Conservation (phyloP, 2,797 vertebrate species). For the Carcharodon carcharias region DNA sequence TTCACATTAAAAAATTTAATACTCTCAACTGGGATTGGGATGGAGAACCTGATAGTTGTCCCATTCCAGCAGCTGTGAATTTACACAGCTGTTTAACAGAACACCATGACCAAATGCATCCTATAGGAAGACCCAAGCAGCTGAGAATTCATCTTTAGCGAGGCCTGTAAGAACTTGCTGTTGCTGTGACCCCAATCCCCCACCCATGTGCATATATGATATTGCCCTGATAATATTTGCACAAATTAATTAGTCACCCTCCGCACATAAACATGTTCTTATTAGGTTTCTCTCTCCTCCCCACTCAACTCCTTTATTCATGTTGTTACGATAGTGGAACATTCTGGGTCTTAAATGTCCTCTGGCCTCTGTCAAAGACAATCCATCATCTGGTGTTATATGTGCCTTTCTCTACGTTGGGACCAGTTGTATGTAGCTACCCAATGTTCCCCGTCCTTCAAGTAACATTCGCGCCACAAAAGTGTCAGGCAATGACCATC, state of each 20-base stretch:
- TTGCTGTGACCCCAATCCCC: neutral
- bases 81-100: constrained; percentile 38
- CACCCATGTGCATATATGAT: neutral
- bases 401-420: neutral
- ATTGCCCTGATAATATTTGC: neutral
- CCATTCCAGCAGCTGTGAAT: constrained; percentile 37
- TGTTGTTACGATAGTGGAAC: neutral
- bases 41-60: constrained; percentile 36
- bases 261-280: neutral
- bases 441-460: neutral
- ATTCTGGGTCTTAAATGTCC: neutral
- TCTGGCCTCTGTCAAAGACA: neutral
- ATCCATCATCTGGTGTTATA: neutral
- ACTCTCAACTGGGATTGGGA: constrained; percentile 36
- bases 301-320: neutral
- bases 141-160: constrained; percentile 29
- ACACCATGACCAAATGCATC: constrained; percentile 35
- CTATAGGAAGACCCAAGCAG: constrained; percentile 33
- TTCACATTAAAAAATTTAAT: constrained; percentile 35
- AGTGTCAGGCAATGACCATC: too few relatives aligned
- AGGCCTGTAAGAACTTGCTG: constrained; percentile 10
- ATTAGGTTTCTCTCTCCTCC: neutral
- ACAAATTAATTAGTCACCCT: neutral
- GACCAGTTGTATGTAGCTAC: neutral
- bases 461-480: too few relatives aligned